Evolutionary conservation across 2,888 invertebrate species (phyloP).

Genomic region (Drosophila birchii): DNA sequence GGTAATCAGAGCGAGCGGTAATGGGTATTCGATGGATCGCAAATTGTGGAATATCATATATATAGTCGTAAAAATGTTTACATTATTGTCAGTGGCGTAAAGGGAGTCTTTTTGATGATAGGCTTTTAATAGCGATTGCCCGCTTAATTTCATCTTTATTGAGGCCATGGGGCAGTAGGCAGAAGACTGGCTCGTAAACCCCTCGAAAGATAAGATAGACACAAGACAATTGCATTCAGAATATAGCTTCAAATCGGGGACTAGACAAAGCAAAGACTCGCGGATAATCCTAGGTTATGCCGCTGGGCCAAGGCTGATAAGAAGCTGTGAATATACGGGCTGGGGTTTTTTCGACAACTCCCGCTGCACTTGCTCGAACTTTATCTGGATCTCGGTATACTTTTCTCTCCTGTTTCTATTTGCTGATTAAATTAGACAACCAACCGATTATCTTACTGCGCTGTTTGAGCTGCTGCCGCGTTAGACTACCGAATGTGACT

Average conservation of each 20-base stretch:
- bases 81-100: slow-evolving; percentile 19
- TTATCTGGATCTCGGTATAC: slow-evolving; percentile 2
- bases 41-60: slow-evolving; percentile 9
- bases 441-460: slow-evolving; percentile 42
- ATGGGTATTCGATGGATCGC: slow-evolving; percentile 10
- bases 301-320: not conserved
- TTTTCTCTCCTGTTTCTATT: slow-evolving; percentile 22
- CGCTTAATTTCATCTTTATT: slow-evolving; percentile 33
- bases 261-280: slow-evolving; percentile 30
- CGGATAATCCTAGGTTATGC: slow-evolving; percentile 12
- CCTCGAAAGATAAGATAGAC: slow-evolving; percentile 28
- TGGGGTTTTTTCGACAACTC: not conserved
- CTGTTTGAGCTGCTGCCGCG: slow-evolving; percentile 18
- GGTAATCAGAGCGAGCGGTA: slow-evolving; percentile 32
- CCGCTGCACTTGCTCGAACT: slow-evolving; percentile 20
- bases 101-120: slow-evolving; percentile 16
- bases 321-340: not conserved
- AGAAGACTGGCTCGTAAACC: not conserved
- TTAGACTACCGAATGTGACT: slow-evolving; percentile 22
- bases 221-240: slow-evolving; percentile 3
- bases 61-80: slow-evolving; percentile 30
- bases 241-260: not conserved
- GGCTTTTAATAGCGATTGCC: slow-evolving; percentile 15
- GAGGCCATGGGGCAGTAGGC: slow-evolving; percentile 25
- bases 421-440: slow-evolving; percentile 48